Evolutionary conservation across 2,113 vertebrate species (phyloP).

Genomic region (Notarius lentiginosus): DNA sequence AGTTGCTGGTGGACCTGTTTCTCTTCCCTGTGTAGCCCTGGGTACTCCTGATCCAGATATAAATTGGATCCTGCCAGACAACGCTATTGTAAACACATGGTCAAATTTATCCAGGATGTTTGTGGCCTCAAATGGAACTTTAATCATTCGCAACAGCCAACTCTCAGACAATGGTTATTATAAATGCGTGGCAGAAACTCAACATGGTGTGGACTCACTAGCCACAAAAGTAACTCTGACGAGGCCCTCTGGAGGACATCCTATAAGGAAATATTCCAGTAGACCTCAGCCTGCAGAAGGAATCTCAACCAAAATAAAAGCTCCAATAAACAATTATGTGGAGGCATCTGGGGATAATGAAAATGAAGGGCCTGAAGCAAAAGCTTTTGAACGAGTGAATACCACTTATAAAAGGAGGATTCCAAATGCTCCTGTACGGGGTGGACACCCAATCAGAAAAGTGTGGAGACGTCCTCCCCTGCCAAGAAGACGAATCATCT

Average conservation of each 20-base stretch:
- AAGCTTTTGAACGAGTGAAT: slow-evolving; percentile 18
- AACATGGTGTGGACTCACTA: slow-evolving; percentile 76
- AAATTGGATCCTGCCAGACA: slow-evolving; percentile 83
- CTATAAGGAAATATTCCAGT: slow-evolving; percentile 66
- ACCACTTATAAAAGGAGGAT: slow-evolving; percentile 39
- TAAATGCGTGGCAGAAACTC: slow-evolving; percentile 84
- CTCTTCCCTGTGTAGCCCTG: slow-evolving; percentile 71
- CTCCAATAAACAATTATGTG: slow-evolving; percentile 60
- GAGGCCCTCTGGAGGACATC: slow-evolving; percentile 62
- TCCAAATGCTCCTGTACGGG: slow-evolving; percentile 38
- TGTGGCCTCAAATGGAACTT: slow-evolving; percentile 74
- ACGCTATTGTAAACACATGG: slow-evolving; percentile 61
- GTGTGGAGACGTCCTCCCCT: slow-evolving; percentile 57
- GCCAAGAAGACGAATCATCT: slow-evolving; percentile 55
- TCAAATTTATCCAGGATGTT: slow-evolving; percentile 70
- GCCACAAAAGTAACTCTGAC: slow-evolving; percentile 70
- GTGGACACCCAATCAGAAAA: slow-evolving; percentile 60
- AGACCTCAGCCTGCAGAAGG: slow-evolving; percentile 73
- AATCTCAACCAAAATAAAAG: slow-evolving; percentile 64
- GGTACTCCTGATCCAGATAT: slow-evolving; percentile 81
- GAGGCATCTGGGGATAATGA: slow-evolving; percentile 76
- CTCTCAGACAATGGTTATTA: slow-evolving; percentile 80
- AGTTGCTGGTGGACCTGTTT: slow-evolving; percentile 67
- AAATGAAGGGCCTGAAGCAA: slow-evolving; percentile 43
- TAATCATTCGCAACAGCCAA: slow-evolving; percentile 73